These are phyloP conservation scores for Ectobius pallidus DNA, from an alignment of 2,888 invertebrate species.

Conservation along the genomic window DNA sequence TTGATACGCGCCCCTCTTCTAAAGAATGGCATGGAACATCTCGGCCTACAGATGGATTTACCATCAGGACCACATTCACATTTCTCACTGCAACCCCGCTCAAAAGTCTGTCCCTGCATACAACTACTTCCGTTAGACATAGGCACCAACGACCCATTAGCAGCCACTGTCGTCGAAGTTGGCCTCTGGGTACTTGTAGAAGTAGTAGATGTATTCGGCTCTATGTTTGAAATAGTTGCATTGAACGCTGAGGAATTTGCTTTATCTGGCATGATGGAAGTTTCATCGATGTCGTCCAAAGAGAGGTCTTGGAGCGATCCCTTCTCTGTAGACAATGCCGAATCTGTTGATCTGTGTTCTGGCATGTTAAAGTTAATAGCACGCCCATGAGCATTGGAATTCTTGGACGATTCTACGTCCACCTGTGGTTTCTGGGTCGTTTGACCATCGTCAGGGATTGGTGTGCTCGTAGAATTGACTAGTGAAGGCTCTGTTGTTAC, in stretches of 20 bases:
- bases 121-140: slow-evolving; percentile 3
- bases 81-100: slow-evolving; percentile 76
- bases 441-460: slow-evolving; percentile 8
- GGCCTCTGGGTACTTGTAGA: not conserved
- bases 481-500: not conserved
- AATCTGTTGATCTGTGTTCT: not conserved
- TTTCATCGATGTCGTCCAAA: slow-evolving; percentile 40
- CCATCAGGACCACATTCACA: slow-evolving; percentile 74
- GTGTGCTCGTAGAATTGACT: not conserved
- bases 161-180: not conserved
- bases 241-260: not conserved
- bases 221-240: not conserved
- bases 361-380: slow-evolving; percentile 11
- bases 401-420: not conserved
- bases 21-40: slow-evolving; percentile 73
- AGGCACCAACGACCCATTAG: not conserved
- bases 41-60: slow-evolving; percentile 68
- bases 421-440: not conserved
- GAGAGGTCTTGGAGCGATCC: slow-evolving; percentile 40
- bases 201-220: not conserved
- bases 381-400: slow-evolving; percentile 7
- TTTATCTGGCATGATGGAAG: not conserved
- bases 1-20: slow-evolving; percentile 66
- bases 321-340: slow-evolving; percentile 1
- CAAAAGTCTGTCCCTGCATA: slow-evolving; percentile 67